A percentile compares a stretch with the other conserved stretches of the same genome.
Conservation (phyloP, 2,888 invertebrate species). For the Acrobasis repandana region DNA sequence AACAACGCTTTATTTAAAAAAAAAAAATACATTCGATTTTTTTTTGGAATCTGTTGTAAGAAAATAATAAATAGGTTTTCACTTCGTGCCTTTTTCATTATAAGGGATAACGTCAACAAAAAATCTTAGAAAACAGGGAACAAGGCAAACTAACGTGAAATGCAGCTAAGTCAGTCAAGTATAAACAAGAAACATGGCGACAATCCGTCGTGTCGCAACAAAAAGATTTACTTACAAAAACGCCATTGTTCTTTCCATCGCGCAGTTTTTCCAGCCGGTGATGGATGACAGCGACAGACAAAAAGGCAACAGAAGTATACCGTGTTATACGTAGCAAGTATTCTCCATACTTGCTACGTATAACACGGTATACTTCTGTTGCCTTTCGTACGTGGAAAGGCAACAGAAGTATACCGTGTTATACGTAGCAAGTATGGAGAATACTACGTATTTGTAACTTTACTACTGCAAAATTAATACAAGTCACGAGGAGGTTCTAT, state of each 20-base stretch:
- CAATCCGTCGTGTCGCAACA: conserved; percentile 17
- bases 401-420: not conserved
- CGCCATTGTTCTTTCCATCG: conserved; percentile 19
- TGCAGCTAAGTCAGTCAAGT: not conserved
- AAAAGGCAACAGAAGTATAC: conserved; percentile 50
- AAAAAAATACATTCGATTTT: too few species aligned
- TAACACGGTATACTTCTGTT: not conserved
- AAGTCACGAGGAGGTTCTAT: too few species aligned
- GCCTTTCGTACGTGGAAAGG: too few species aligned
- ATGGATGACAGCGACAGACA: conserved; percentile 35
- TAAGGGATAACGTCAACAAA: too few species aligned
- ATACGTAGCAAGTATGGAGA: conserved; percentile 12
- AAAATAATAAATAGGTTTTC: too few species aligned
- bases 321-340: too few species aligned
- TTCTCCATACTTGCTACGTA: conserved; percentile 13
- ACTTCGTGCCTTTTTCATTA: too few species aligned
- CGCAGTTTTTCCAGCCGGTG: conserved; percentile 29
- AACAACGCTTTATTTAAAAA: too few species aligned
- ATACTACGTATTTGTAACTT: too few species aligned
- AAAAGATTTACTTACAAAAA: conserved; percentile 20
- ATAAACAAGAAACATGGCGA: conserved; percentile 14
- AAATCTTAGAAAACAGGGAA: too few species aligned
- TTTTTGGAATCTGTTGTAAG: too few species aligned
- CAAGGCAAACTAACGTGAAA: not conserved
- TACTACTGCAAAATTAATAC: too few species aligned